phyloP scores from a whole-genome alignment of 2,888 invertebrate species.

The Ametastegia equiseti region DNA sequence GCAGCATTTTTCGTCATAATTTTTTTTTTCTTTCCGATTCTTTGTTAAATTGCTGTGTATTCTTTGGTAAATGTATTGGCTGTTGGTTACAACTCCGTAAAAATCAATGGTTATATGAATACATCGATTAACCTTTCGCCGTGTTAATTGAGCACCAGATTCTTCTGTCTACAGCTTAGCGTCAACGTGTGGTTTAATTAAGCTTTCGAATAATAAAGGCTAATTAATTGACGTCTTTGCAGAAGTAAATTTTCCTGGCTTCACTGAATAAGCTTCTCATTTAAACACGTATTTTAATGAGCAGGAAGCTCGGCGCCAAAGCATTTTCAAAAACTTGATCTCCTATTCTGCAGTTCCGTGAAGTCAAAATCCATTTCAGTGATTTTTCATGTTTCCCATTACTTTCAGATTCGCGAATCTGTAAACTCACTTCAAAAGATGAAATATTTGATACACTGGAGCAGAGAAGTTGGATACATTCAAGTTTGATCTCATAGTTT shows the following conservation, averaged over 20 bases:
- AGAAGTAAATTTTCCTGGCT: not conserved
- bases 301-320: not conserved
- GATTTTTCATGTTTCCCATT: too few species aligned
- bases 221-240: constrained; percentile 31
- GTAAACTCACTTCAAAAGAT: too few species aligned
- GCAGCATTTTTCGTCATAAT: too few species aligned
- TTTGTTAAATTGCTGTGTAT: too few species aligned
- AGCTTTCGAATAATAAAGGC: constrained; percentile 1
- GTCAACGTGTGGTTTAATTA: constrained; percentile 22
- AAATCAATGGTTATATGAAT: not conserved
- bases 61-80: too few species aligned
- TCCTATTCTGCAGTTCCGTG: not conserved
- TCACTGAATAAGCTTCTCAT: not conserved
- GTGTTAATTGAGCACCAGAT: not conserved
- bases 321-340: not conserved
- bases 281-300: not conserved
- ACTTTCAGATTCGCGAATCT: too few species aligned
- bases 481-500: too few species aligned
- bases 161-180: not conserved
- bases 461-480: too few species aligned
- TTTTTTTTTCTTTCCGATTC: too few species aligned
- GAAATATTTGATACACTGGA: too few species aligned
- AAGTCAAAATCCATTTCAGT: too few species aligned
- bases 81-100: too few species aligned
- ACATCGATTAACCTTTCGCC: not conserved